Conservation (phyloP, 2,797 vertebrate species). For the Lithobates pipiens region DNA sequence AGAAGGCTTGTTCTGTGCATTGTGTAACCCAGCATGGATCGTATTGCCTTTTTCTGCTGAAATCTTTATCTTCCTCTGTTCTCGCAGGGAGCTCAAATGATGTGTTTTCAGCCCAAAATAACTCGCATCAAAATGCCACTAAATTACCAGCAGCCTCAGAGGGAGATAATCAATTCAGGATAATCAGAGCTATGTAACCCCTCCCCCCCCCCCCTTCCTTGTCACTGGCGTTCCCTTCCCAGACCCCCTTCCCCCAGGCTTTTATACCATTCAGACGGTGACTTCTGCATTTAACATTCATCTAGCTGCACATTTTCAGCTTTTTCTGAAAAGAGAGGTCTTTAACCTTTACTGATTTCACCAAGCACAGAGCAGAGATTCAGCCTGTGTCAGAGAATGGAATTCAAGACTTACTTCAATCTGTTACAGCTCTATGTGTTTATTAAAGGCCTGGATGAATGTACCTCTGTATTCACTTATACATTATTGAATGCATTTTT, state of each 20-base stretch:
- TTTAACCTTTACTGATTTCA: no score
- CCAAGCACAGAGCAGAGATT: no score
- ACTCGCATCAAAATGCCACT: slow-evolving; percentile 43
- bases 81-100: slow-evolving; percentile 17
- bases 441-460: no score
- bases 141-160: slow-evolving; percentile 34
- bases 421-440: no score
- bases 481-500: no score
- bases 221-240: neutral
- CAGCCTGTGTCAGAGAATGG: no score
- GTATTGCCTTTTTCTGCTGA: slow-evolving; percentile 30
- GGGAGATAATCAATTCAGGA: slow-evolving; percentile 35
- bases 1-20: neutral
- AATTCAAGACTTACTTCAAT: neutral
- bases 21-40: slow-evolving; percentile 11
- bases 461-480: no score
- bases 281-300: neutral
- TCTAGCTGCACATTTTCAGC: neutral
- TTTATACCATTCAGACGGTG: neutral
- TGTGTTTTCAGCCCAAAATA: slow-evolving; percentile 46
- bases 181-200: slow-evolving; percentile 19
- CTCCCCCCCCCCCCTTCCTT: neutral
- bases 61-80: slow-evolving; percentile 4
- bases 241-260: neutral
- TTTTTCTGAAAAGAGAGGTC: neutral